Base-by-base conservation (phyloP, 2,113 vertebrate species). In the Panthera uncia region DNA sequence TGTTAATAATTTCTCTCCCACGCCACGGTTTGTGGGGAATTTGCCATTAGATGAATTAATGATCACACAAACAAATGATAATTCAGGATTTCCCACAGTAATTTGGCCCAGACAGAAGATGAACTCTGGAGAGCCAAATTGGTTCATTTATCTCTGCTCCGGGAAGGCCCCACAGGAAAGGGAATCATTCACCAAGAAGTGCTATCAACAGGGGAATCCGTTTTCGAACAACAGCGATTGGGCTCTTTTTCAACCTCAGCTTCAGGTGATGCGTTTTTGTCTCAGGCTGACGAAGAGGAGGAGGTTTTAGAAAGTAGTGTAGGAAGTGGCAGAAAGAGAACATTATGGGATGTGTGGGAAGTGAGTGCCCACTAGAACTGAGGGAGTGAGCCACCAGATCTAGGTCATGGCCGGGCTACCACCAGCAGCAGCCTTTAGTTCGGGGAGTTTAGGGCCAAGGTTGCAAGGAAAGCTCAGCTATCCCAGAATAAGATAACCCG, bases 11-110 rank as follows among this genome's bases (percentile, higher is more conserved):
- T 89, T 76, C 92, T 79, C 89, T 95, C 74, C 50, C 76, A 8
- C 4, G 19, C 21, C 16, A 23, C 52, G 33, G 33, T 63, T 93
- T 83, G 14, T 89, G 57, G 92, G 52, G 90, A 97, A 95, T 92
- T 95, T 90, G 76, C 78, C 94, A 92, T 84, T 88, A 95, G 81
- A 76, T 91, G 85, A 96, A 96, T 94, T 97, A 94, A 97, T 94
- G 83, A 96, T 95, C 92, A 94, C 71, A 74, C 90, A 97, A 97
- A 96, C 91, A 95, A 97, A 97, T 95, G 95, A 68, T 91, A 94
- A 97, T 95, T 97, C 90, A 88, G 76, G 76, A 95, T 98, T 98
- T 96, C 94, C 96, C 88, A 31, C 25, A 41, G 76, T 94, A 95
- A 96, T 97, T 96, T 84, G 89, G 90, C 76, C 33, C 92, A 94